Evolutionary conservation across 2,797 vertebrate species (phyloP).

Genomic region (Manis javanica): DNA sequence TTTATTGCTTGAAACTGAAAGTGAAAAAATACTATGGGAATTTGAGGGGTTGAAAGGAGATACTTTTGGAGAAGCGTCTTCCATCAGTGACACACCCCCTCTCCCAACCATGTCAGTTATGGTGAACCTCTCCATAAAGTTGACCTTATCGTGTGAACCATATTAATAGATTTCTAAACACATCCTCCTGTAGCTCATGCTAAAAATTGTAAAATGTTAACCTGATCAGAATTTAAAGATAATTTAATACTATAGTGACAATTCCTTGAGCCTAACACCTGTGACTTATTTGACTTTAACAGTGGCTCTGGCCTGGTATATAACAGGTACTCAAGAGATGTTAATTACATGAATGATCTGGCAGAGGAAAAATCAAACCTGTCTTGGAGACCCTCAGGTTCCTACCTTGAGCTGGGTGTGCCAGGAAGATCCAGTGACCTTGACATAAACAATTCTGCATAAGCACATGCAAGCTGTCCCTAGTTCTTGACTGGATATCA

Average conservation of each 20-base stretch:
- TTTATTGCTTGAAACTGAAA: slow-evolving; percentile 8
- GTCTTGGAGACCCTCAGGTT: background rate
- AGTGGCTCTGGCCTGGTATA: background rate
- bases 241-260: background rate
- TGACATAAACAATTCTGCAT: slow-evolving; percentile 47
- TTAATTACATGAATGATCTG: background rate
- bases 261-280: background rate
- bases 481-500: slow-evolving; percentile 46
- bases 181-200: background rate
- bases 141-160: background rate
- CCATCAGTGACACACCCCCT: background rate
- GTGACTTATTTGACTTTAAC: background rate
- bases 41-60: background rate
- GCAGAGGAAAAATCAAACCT: background rate
- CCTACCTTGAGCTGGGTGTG: background rate
- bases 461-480: background rate
- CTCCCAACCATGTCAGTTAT: background rate
- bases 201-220: background rate
- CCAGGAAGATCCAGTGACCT: background rate
- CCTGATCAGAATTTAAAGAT: background rate
- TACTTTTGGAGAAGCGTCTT: background rate
- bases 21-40: background rate
- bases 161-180: background rate
- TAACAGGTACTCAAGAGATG: background rate
- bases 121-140: background rate